phyloP scores from a whole-genome alignment of 2,888 invertebrate genomes.

The Caenorhabditis sp. region DNA sequence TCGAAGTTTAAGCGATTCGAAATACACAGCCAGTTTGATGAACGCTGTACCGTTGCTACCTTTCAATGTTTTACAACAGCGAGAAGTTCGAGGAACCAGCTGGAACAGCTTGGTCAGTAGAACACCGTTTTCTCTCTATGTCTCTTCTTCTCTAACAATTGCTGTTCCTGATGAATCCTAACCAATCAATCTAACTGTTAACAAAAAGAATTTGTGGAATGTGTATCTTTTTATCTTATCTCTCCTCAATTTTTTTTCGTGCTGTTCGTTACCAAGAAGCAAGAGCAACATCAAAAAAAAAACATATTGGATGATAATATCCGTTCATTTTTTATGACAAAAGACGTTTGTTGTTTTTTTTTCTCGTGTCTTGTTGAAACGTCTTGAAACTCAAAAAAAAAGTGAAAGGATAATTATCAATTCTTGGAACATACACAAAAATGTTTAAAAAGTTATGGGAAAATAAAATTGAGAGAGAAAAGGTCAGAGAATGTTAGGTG shows the following conservation, averaged over 20 bases:
- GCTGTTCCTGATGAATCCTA: not conserved
- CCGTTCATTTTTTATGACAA: constrained; percentile 26
- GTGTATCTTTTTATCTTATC: constrained; percentile 5
- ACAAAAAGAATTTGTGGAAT: constrained; percentile 41
- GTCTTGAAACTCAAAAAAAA: not conserved
- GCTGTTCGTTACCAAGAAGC: not conserved
- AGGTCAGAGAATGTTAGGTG: not conserved
- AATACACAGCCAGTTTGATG: constrained; percentile 50
- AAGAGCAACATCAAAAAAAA: not conserved
- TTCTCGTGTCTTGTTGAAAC: constrained; percentile 13
- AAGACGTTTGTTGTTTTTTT: not conserved
- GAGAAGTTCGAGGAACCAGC: constrained; percentile 37
- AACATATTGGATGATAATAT: constrained; percentile 6
- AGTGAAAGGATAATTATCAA: not conserved
- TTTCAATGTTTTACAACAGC: constrained; percentile 20
- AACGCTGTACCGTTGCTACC: constrained; percentile 26
- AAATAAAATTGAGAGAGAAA: not conserved
- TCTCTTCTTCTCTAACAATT: constrained; percentile 2
- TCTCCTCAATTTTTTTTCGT: not conserved
- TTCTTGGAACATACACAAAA: not conserved
- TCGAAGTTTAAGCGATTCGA: constrained; percentile 63
- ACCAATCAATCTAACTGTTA: not conserved
- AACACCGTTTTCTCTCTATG: constrained; percentile 2
- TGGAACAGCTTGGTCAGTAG: constrained; percentile 40
- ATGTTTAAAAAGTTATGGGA: not conserved